phyloP scores from a whole-genome alignment of 2,113 vertebrate species.

The Suricata suricatta region DNA sequence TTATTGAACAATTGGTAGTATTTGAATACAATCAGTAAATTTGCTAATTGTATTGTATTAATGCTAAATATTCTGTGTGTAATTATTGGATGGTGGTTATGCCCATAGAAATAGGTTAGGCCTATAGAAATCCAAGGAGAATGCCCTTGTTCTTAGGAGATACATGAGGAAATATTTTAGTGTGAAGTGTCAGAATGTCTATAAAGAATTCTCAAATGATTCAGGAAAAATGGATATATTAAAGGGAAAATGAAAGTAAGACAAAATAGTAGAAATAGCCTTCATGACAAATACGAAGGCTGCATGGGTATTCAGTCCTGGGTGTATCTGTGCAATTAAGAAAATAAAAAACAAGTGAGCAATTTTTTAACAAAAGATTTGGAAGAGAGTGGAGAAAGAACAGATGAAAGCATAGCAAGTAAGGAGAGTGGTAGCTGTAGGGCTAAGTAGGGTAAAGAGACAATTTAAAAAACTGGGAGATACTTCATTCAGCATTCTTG shows the following conservation, averaged over 20 bases:
- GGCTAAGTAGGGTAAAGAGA: not conserved
- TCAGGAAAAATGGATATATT: not conserved
- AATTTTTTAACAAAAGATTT: not conserved
- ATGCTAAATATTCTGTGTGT: not conserved
- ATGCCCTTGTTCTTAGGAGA: not conserved
- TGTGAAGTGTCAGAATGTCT: not conserved
- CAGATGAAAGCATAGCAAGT: not conserved
- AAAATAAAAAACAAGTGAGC: not conserved
- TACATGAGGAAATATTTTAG: not conserved
- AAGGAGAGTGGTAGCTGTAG: not conserved
- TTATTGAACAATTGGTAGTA: not conserved
- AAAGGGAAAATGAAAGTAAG: not conserved
- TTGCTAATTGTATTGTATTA: not conserved
- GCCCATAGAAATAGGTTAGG: no score
- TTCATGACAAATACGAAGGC: not conserved
- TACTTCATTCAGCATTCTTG: not conserved
- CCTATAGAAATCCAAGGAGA: not conserved
- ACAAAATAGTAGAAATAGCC: not conserved
- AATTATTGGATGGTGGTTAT: not conserved
- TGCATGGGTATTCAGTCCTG: not conserved
- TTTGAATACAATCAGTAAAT: not conserved
- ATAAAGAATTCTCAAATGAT: not conserved
- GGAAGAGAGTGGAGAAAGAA: not conserved
- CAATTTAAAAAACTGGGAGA: not conserved
- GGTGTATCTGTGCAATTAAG: not conserved